Evolutionary conservation across 2,888 invertebrate genomes (phyloP).

Genomic region (Philereme vetulata): DNA sequence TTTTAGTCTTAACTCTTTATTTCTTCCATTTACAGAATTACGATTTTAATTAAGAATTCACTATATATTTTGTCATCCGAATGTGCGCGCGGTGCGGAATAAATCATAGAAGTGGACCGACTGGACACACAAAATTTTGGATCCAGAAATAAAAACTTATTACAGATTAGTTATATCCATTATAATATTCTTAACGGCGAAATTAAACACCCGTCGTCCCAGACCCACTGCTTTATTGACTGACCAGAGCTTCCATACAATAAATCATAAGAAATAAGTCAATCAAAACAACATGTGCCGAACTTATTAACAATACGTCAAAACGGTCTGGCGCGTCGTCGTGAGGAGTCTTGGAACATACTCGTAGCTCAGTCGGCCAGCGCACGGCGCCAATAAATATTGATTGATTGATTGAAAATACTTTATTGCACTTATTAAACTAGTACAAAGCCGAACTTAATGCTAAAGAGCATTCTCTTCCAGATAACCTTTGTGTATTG

Average conservation of each 20-base stretch:
- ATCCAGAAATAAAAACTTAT: conserved; percentile 72
- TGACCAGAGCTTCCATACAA: conserved; percentile 83
- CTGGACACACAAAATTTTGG: conserved; percentile 63
- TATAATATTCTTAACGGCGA: conserved; percentile 55
- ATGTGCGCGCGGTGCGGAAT: conserved; percentile 53
- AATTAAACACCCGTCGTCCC: conserved; percentile 80
- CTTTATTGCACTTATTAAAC: no score
- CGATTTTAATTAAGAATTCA: conserved; percentile 71
- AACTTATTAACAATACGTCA: conserved; percentile 79
- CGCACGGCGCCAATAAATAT: conserved; percentile 78
- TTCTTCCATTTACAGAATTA: conserved; percentile 79
- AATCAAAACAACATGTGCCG: conserved; percentile 82
- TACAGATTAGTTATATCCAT: conserved; percentile 49
- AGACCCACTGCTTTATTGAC: conserved; percentile 84
- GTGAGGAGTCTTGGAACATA: conserved; percentile 54
- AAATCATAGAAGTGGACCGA: conserved; percentile 60
- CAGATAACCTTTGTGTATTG: no score
- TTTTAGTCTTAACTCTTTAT: conserved; percentile 82
- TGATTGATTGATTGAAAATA: no score
- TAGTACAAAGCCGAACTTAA: no score
- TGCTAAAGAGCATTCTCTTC: no score
- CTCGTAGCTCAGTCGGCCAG: conserved; percentile 71
- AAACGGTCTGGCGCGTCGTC: conserved; percentile 73
- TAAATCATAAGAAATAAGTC: conserved; percentile 83
- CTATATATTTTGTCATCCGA: conserved; percentile 66